Evolutionary conservation across 2,888 invertebrate species (phyloP), one percentile per base, ranked within the genome.

Genomic region (Cryptocheilus praepositus): DNA sequence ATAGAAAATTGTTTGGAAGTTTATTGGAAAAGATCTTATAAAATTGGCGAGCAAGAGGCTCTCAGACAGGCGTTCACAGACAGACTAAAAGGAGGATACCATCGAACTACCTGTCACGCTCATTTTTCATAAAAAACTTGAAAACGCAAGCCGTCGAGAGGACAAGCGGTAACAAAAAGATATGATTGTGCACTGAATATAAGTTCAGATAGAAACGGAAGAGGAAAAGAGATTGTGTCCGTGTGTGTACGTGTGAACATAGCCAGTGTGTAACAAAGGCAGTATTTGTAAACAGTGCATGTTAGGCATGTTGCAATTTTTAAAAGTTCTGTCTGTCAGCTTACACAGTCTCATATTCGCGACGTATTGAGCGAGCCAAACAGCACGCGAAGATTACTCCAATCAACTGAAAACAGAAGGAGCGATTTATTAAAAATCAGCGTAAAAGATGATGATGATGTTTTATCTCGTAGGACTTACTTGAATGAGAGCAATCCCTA

Each of bases 311-410:
- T 81, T 78, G 76, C 71, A 81, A 73, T 81, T 36, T 36, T 36
- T 73, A 80, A 81, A 80, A 82, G 77, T 82, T 77, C 75, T 79
- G 68, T 79, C 78, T 71, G 55, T 60, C 73, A 74, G 80, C 87
- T 92, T 93, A 94, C 83, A 94, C 94, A 56, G 95, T 95, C 90
- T 97, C 95, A 90, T 97, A 98, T 89, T 96, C 96, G 89, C 94
- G 95, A 87, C 96, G 95, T 88, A 98, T 96, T 80, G 96, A 95
- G 85, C 96, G 94, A 77, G 96, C 97, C 89, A 98, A 91, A 88
- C 95, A 96, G 91, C 98, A 98, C 36, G 98, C 96, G 89, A 97
- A 97, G 73, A 96, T 91, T 63, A 98, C 95, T 57, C 97, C 98
- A 83, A 98, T 91, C 58, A 98, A 90, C 96, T 95, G 91, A 74